phyloP scores from a whole-genome alignment of 1,140 invertebrate genomes.

The Elymnias hypermnestra region DNA sequence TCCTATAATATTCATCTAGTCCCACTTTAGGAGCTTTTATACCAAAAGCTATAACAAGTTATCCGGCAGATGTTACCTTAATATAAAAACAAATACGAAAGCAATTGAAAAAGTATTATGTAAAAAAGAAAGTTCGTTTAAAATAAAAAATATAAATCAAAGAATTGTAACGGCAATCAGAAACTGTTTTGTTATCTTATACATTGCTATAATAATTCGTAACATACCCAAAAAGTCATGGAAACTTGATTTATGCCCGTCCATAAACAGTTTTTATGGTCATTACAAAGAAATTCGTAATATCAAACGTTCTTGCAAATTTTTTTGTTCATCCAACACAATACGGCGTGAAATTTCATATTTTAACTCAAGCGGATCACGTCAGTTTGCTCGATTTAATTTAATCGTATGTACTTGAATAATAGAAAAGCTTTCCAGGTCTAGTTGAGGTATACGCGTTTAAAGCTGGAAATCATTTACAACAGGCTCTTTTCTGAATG shows the following conservation, averaged over 20 bases:
- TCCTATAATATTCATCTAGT: too few species aligned
- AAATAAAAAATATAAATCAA: too few species aligned
- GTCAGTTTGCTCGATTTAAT: conserved; percentile 30
- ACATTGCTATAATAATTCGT: not conserved
- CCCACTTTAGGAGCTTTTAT: too few species aligned
- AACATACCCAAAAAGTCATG: not conserved
- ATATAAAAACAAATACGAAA: too few species aligned
- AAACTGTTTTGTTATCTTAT: not conserved
- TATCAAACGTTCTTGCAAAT: conserved; percentile 10
- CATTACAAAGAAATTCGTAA: conserved; percentile 10
- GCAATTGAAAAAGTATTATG: too few species aligned
- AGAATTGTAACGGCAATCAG: not conserved
- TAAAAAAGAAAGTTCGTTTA: too few species aligned
- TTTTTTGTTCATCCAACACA: conserved; percentile 36
- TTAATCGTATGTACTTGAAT: conserved; percentile 19
- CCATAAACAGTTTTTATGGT: conserved; percentile 12
- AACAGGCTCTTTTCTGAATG: too few species aligned
- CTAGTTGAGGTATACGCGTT: too few species aligned
- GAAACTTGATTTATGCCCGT: conserved; percentile 6
- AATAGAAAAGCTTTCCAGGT: not conserved
- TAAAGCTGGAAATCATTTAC: not conserved
- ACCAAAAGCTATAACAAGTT: too few species aligned
- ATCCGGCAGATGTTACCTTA: too few species aligned
- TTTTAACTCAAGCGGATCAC: conserved; percentile 49
- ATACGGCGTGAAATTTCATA: conserved; percentile 65